Evolutionary conservation across 2,113 vertebrate genomes (phyloP), one percentile per base, ranked within the genome.

Genomic region (Lycocorax pyrrhopterus): DNA sequence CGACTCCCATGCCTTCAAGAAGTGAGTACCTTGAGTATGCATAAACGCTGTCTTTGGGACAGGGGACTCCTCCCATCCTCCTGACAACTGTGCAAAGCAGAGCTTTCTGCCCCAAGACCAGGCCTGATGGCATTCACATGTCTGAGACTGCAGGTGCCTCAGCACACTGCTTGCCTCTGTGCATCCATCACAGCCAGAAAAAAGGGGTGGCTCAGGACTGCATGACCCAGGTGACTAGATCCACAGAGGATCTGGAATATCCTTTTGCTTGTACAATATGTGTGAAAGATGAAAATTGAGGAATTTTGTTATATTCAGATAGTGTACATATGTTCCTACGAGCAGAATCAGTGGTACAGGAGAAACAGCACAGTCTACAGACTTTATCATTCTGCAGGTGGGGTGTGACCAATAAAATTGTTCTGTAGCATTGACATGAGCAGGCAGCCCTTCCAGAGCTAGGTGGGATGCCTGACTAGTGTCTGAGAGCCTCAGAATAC

Each of bases 101-200:
- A 76, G 12, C 7, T 39, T 64, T 59, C 44, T 72, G 29, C 39
- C 12, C 14, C 44, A 41, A 8, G 9, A 43, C 4, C 47, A 43
- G 14, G 25, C 7, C 4, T 62, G 32, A 22, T 27, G 19, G 13
- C 39, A 58, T 22, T 27, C 10, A 7, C 0, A 0, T 11, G 37
- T 20, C n/a, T 51, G 25, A 53, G 26, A 23, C 19, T 71, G 56
- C 32, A 27, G 33, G 21, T 47, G 10, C 30, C 55, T 41, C 20
- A 14, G 43, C 26, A 41, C 4, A 4, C 8, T 41, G 33, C 33
- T 88, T 14, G 33, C 9, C 22, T 53, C 37, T 46, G 13, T 3
- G 1, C 0, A 1, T 23, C 59, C 3, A 1, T 20, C 1, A 9
- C 47, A 62, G 17, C 5, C 33, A 33, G 43, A 55, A 82, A 59